These are phyloP conservation scores for Octodon degus DNA, from an alignment of 2,113 vertebrate genomes.

Conservation along the genomic window DNA sequence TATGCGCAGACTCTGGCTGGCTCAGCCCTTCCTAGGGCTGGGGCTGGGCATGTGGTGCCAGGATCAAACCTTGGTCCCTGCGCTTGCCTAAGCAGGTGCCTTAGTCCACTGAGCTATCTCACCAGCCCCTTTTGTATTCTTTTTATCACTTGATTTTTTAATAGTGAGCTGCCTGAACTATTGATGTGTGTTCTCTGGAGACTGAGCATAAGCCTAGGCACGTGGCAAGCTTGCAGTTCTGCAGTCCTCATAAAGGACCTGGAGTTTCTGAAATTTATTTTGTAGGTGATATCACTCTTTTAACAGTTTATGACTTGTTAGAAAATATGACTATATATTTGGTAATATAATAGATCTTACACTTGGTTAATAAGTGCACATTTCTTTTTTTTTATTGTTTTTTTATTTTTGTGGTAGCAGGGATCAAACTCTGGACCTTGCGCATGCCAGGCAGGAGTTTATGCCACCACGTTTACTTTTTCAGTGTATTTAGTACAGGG, in stretches of 20 bases:
- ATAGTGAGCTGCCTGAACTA: background rate
- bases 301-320: background rate
- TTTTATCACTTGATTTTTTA: constrained; percentile 10
- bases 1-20: no score
- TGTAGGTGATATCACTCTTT: background rate
- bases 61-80: no score
- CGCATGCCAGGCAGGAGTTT: no score
- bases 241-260: background rate
- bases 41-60: no score
- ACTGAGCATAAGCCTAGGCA: background rate
- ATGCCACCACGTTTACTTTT: no score
- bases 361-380: background rate
- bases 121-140: background rate
- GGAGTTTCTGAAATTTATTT: background rate
- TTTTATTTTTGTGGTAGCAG: no score
- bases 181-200: background rate
- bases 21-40: no score
- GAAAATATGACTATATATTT: background rate
- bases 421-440: no score
- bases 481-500: no score
- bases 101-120: no score
- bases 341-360: background rate
- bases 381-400: no score
- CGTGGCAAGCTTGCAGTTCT: background rate
- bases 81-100: no score